These are phyloP conservation scores for Columba janthina DNA, from an alignment of 2,113 vertebrate genomes.

Conservation along the genomic window DNA sequence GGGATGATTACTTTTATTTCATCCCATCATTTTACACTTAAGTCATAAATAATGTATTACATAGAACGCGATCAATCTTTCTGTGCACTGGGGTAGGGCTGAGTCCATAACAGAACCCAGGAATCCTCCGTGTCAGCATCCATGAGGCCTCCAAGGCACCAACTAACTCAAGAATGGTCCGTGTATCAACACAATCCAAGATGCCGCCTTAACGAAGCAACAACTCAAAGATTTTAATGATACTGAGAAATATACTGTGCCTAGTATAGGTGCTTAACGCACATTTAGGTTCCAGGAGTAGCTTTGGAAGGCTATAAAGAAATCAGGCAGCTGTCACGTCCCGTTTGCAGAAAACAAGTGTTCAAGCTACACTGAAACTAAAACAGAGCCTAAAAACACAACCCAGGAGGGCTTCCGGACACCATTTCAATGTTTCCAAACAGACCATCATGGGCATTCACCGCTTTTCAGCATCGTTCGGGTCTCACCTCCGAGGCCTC, in stretches of 20 bases:
- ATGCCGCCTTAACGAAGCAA: fast-evolving
- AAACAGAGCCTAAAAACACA: neutral
- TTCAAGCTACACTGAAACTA: neutral
- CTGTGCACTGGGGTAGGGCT: neutral
- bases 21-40: neutral
- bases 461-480: fast-evolving
- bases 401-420: neutral
- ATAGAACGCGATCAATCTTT: fast-evolving
- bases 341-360: neutral
- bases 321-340: neutral
- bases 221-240: neutral
- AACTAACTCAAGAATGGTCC: neutral
- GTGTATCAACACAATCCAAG: neutral
- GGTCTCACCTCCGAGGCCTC: conserved; percentile 92
- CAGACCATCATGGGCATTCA: fast-evolving
- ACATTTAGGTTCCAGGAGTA: neutral
- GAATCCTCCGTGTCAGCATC: neutral
- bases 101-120: neutral
- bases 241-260: neutral
- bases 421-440: fast-evolving
- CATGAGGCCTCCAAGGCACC: neutral
- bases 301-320: neutral
- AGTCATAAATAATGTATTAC: neutral
- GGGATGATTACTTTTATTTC: neutral
- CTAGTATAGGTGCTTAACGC: fast-evolving